Evolutionary conservation across 2,888 invertebrate species (phyloP), one percentile per base, ranked within the genome.

Genomic region (Hypomecis punctinalis): DNA sequence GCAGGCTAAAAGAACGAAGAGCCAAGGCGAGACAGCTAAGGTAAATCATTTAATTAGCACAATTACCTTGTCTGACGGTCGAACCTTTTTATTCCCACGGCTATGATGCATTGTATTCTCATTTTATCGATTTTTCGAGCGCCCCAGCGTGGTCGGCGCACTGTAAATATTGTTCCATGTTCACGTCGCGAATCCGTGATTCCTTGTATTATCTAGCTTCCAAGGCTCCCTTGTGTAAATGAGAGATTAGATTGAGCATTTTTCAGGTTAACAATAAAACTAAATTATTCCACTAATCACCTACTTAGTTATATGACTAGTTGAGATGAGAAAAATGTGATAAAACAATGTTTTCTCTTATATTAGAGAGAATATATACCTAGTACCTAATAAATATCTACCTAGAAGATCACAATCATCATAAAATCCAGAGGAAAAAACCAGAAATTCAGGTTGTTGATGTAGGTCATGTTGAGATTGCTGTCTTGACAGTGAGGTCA

Each of bases 1-100:
- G 94, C 68, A 94, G 97, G 71, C 89, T 97, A 57, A 96, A 97
- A 75, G 97, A 97, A 75, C 94, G 97, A 66, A 93, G 94, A 71
- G 94, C 95, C 0, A 95, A 95, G 81, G 94, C 94, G 5, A 94
- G 94, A 82, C 95, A 94, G 54, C 77, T 94, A 67, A 93, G 94
- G 91, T 91, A 83, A 85, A 85, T 76, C 43, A 40, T 7, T 40
- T 66, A 65, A 58, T 66, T 63, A 66, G 13, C 57, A 60, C 37
- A 56, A 71, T 68, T 68, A 63, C 11, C 62, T 61, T 51, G 6
- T 53, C 6, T 13, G 10, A 36, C 35, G 37, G 8, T 23, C 9
- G 9, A 40, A 57, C 51, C 39, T 46, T 46, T 37, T 36, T 13
- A 47, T 46, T 60, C 35, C 40, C 56, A 51, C 43, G 40, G 7